Evolutionary conservation across 2,113 vertebrate species (phyloP).

Genomic region (Aplodontia rufa): DNA sequence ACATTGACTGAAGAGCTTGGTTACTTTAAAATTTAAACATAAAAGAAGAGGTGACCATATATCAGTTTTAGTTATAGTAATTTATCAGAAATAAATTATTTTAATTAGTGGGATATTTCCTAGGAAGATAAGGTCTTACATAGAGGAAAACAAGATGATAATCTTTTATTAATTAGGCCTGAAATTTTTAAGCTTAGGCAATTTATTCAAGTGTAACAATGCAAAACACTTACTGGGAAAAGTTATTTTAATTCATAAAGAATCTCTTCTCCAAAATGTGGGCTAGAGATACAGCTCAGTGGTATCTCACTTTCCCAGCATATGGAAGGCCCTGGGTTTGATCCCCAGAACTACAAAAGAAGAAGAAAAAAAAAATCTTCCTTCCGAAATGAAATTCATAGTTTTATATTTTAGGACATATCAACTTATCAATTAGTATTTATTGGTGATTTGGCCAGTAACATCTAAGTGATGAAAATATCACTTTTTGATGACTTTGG

Average conservation of each 20-base stretch:
- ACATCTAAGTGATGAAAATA: slow-evolving; percentile 44
- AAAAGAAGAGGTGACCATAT: background rate
- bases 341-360: too few relatives aligned
- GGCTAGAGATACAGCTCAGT: too few relatives aligned
- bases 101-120: slow-evolving; percentile 2
- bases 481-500: background rate
- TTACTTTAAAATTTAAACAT: background rate
- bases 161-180: background rate
- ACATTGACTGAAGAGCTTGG: background rate
- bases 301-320: too few relatives aligned
- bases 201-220: background rate
- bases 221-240: slow-evolving; percentile 15
- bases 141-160: background rate
- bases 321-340: too few relatives aligned
- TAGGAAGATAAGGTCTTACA: background rate
- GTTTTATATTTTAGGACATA: background rate
- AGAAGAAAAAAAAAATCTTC: too few relatives aligned
- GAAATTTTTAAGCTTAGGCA: background rate
- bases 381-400: background rate
- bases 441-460: background rate
- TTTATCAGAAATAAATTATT: slow-evolving; percentile 35
- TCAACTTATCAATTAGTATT: background rate
- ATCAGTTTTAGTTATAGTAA: background rate
- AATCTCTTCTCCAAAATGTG: background rate
- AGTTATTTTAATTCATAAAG: slow-evolving; percentile 30